Conservation (phyloP, 2,113 vertebrate genomes). For the Sinocyclocheilus anshuiensis region DNA sequence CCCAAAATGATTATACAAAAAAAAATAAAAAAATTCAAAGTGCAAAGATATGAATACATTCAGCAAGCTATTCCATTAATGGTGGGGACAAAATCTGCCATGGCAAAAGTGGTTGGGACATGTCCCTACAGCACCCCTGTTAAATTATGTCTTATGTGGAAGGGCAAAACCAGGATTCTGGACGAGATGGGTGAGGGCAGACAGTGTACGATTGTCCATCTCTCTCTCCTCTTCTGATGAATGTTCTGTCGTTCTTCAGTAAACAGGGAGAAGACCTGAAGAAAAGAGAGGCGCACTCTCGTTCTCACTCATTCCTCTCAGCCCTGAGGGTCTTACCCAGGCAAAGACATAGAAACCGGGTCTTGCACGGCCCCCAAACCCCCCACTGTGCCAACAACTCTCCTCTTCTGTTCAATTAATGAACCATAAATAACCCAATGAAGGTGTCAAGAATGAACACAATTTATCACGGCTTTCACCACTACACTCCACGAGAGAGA, state of each 20-base stretch:
- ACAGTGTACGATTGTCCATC: conserved; percentile 55
- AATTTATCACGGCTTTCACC: conserved; percentile 96
- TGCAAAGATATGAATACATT: not conserved
- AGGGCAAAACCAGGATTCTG: conserved; percentile 24
- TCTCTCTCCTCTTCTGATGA: conserved; percentile 60
- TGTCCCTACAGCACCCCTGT: not conserved
- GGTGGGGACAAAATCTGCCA: not conserved
- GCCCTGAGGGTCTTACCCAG: conserved; percentile 73
- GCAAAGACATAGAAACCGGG: conserved; percentile 67
- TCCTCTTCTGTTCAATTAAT: conserved; percentile 96
- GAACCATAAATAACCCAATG: conserved; percentile 99
- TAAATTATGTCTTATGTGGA: conserved; percentile 12
- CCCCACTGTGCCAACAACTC: conserved; percentile 88
- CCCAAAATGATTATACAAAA: too few species aligned
- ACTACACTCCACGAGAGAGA: conserved; percentile 77
- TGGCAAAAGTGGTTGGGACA: not conserved
- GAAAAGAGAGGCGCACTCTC: conserved; percentile 51
- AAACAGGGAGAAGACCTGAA: conserved; percentile 68
- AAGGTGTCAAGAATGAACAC: conserved; percentile 95
- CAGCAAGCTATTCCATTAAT: not conserved
- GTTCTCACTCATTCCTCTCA: conserved; percentile 50
- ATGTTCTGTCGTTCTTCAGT: conserved; percentile 57
- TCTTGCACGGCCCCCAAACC: conserved; percentile 69
- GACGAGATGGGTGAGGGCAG: conserved; percentile 46
- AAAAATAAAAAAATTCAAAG: not conserved